These are phyloP conservation scores for Sinotaia quadrata DNA, from an alignment of 2,888 invertebrate genomes.

Conservation along the genomic window DNA sequence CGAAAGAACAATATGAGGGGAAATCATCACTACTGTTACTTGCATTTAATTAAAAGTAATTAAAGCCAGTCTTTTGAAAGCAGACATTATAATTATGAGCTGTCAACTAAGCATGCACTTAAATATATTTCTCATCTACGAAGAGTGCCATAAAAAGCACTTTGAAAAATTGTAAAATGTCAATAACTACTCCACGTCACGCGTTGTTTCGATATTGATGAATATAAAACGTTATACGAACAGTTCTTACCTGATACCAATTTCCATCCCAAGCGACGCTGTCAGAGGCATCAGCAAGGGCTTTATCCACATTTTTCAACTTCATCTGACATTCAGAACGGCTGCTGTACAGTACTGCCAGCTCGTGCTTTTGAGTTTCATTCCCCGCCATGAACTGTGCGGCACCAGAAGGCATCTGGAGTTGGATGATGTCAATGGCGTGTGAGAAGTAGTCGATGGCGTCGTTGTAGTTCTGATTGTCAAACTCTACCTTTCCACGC, in stretches of 20 bases:
- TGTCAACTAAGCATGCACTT: too few species aligned
- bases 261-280: slow-evolving; percentile 52
- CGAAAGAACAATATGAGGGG: too few species aligned
- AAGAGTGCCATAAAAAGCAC: too few species aligned
- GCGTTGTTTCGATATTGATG: too few species aligned
- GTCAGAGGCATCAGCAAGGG: slow-evolving; percentile 49
- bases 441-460: slow-evolving; percentile 42
- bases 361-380: slow-evolving; percentile 38
- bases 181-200: too few species aligned
- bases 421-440: slow-evolving; percentile 40
- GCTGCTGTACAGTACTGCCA: slow-evolving; percentile 55
- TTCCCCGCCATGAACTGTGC: neutral
- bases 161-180: too few species aligned
- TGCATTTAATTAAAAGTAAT: too few species aligned
- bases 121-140: too few species aligned
- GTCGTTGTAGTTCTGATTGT: slow-evolving; percentile 32
- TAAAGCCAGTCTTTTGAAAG: too few species aligned
- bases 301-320: slow-evolving; percentile 31
- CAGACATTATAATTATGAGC: too few species aligned
- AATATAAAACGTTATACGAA: too few species aligned
- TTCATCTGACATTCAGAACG: slow-evolving; percentile 50
- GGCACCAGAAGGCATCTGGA: neutral
- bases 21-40: too few species aligned
- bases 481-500: slow-evolving; percentile 44
- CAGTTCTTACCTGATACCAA: slow-evolving; percentile 58